Evolutionary conservation across 2,888 invertebrate species (phyloP).

Genomic region (Petrolisthes manimaculis): DNA sequence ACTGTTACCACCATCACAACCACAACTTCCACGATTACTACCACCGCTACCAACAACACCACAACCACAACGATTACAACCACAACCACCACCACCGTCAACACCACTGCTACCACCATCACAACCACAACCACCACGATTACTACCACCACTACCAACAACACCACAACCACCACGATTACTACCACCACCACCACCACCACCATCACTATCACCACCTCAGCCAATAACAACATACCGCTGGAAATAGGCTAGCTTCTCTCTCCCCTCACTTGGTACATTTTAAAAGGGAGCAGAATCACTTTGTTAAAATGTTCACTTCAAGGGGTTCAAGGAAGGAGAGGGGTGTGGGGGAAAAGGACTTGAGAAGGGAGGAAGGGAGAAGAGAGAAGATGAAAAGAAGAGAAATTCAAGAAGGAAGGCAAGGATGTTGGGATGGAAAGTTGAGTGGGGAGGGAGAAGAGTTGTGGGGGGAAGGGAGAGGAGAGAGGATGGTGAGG

Average conservation of each 20-base stretch:
- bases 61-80: background rate
- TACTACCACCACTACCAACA: background rate
- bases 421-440: too few relatives aligned
- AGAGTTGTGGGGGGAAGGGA: background rate
- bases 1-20: background rate
- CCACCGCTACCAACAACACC: background rate
- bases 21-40: background rate
- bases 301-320: conserved; percentile 14
- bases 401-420: conserved; percentile 4
- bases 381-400: background rate
- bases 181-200: background rate
- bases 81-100: background rate
- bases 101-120: background rate
- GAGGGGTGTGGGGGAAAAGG: background rate
- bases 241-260: background rate
- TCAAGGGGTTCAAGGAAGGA: background rate
- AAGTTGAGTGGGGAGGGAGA: background rate
- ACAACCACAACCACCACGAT: background rate
- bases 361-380: background rate
- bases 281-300: background rate
- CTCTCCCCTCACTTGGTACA: background rate
- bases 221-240: background rate
- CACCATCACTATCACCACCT: too few relatives aligned
- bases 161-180: background rate
- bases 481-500: background rate